Evolutionary conservation across 2,113 vertebrate species (phyloP), one percentile per base, ranked within the genome.

Genomic region (Chaenocephalus aceratus): DNA sequence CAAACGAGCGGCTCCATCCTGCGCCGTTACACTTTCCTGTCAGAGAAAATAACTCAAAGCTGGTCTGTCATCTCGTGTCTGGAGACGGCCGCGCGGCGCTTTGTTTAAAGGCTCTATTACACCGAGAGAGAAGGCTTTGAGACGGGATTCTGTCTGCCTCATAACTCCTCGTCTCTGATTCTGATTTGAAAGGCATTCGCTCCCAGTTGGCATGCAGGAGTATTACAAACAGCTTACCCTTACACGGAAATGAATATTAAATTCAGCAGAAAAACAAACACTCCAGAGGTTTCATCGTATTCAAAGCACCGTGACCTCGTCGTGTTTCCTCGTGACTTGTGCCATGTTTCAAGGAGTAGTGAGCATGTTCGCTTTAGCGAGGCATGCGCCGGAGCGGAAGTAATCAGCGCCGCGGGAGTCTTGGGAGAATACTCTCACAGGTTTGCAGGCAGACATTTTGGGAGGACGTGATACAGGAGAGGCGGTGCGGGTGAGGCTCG

Each of bases 341-440:
- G 64, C 80, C 82, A 56, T 85, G 85, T 89, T 90, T 88, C 85
- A 86, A 90, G 86, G 88, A 89, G 75, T 83, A 67, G 72, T 86
- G 86, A 91, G 88, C 84, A 83, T 86, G 81, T 86, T 80, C 67
- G 75, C 86, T 82, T 90, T 82, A 77, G 83, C 54, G 77, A 52
- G 69, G 81, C 81, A 58, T 58, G 71, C 84, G 72, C 81, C 16
- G 75, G 72, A 70, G 88, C 87, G 61, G 79, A 73, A 78, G 80
- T 83, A 93, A 94, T 92, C 87, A 79, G 85, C 89, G 44, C 91
- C 34, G 85, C 62, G 10, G 90, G 88, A 71, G 72, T 88, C 88
- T 86, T 72, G 9, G 76, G 84, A 91, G 90, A 81, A 87, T 75
- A 71, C n/a, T 75, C 71, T 60, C 83, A 84, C 78, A 54, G 90